Base-by-base conservation (phyloP, 1,140 invertebrate species). In the Carcinoscorpius rotundicauda region DNA sequence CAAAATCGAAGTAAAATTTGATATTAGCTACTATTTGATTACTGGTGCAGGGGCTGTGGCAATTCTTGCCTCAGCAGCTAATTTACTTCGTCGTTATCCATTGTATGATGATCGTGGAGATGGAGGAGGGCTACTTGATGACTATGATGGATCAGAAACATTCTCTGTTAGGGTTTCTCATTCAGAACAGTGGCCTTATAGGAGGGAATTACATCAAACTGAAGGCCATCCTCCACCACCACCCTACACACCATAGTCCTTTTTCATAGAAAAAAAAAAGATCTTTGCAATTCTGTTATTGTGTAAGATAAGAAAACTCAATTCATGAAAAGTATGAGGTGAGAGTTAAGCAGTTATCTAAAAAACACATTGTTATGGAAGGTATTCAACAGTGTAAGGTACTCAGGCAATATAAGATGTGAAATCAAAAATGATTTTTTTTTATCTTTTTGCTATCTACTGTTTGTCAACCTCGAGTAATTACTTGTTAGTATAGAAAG, bases 21-120 rank as follows among this genome's bases (percentile, higher is more conserved):
- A 69, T 53, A 50, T 71, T 6, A 68, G 68, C 58, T 72, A 71
- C 61, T 72, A 71, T 60, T 65, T 72, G 51, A 61, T 71, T 5
- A 67, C 66, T 52, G 52, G 64, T 29, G 68, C 71, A 29, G 71
- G 71, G 4, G 48, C 68, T 49, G 51, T 71, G 5, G 66, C 67
- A 6, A 59, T 72, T 52, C 9, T 72, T 50, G 68, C 69, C 49
- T 53, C 69, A 51, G 71, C 68, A 10, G 59, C 70, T 29, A 72
- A 72, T 59, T 57, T 72, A 9, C 63, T 72, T 52, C 49, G 57
- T 4, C 64, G 62, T 59, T 64, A 68, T 58, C 67, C 62, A 58
- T 10, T 66, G 6, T 57, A 56, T 29, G 55, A 57, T 51, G 58
- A 52, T 58, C 11, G 5, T 3, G 64, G 62, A 52, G 58, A 55